Evolutionary conservation across 30 jellyfish, hydroid and myxozoan species (phyloP), one percentile per base, ranked within the genome.

Genomic region (Mastigias papua): DNA sequence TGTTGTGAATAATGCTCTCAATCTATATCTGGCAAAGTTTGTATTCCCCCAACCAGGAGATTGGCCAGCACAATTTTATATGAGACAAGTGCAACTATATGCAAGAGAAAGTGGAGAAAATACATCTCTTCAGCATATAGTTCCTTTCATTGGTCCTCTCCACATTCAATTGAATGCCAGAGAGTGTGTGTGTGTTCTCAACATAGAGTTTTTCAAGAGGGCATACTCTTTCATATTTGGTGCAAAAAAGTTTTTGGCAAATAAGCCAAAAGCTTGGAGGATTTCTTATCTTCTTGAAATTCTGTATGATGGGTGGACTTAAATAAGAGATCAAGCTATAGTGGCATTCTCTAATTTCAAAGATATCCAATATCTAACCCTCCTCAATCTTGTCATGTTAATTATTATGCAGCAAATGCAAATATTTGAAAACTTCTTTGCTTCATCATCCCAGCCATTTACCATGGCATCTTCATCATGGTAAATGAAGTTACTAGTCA

Each of bases 31-130:
- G 26, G 32, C 32, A 9, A 31, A n/a, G 9, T 37, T 26, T 73
- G 32, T 73, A 74, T 73, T n/a, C n/a, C 84, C 84, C 7, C 84
- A 35, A 20, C 84, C 84, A 73, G 84, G 84, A 27, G 76, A 73
- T 31, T 73, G 84, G 84, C 46, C 82, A 2, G 48, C 78, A 21
- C 76, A 73, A 31, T 73, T 73, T 31, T 33, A 73, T 20, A 73
- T 73, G 84, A 32, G 84, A 30, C 77, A 73, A 35, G 22, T 73
- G 48, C 84, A 73, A 22, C 69, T 29, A 32, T 8, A 73, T 31
- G 84, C 69, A 60, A 60, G 6, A 23, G 48, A 26, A 35, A 30
- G 42, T 35, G 32, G 32, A 8, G 84, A n/a, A 26, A 20, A 8
- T 29, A 33, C 8, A 19, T 46, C 25, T 29, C 68, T 21, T 34